Base-by-base conservation (phyloP, 2,113 vertebrate genomes). In the Gasterosteus aculeatus region DNA sequence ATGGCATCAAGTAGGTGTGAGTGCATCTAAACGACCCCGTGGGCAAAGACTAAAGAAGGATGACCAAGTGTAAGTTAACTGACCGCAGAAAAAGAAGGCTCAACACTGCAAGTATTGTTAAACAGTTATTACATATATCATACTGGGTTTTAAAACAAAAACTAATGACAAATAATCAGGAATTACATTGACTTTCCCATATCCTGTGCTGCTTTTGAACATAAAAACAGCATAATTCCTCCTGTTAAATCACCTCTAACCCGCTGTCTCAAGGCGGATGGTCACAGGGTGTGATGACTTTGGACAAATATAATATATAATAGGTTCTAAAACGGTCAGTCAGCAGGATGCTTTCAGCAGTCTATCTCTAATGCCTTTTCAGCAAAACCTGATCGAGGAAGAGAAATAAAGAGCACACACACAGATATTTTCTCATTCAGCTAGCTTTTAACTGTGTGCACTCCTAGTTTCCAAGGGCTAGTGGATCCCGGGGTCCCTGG, bases 401-500 rank as follows among this genome's bases (percentile, higher is more conserved):
- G 33, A 35, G 57, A 67, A 79, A 78, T 44, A 80, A 82, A 78
- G 46, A 69, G 57, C 61, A 60, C 26, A 63, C 16, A 70, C 57
- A 62, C 51, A 63, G 61, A 61, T 62, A 66, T 70, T 15, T 42
- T 29, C 35, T 38, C 61, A 54, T 77, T 67, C 54, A 69, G 56
- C 11, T 66, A 53, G 51, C 57, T 74, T 87, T 70, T 78, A 72
- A 84, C 65, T 83, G 72, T 15, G 3, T 62, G 35, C 29, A 26
- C 63, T 85, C 39, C 51, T 49, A 71, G 47, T 72, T 77, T 88
- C n/a, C 59, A 67, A 80, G 65, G 69, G 69, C 75, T 57, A 63
- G 5, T 53, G 49, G 80, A 85, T 77, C 49, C 66, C 78, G 39
- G 56, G 57, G 65, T 85, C 90, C 58, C 81, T 61, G 16, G 80